Evolutionary conservation across 2,113 vertebrate species (phyloP).

Genomic region (Actenoides lindsayi): DNA sequence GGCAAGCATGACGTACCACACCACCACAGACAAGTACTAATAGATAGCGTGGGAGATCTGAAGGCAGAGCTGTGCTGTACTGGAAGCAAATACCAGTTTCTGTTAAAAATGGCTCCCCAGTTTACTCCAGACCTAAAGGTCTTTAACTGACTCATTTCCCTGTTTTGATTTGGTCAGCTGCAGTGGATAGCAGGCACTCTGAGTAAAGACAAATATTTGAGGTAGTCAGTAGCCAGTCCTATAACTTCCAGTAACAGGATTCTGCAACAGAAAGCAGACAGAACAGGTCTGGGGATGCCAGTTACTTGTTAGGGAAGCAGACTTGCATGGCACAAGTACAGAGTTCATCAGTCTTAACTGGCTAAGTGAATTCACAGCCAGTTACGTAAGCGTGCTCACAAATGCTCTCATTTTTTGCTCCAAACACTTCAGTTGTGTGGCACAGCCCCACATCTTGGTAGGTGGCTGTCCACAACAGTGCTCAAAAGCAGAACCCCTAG

Average conservation of each 20-base stretch:
- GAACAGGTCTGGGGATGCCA: neutral
- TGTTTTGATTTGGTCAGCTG: neutral
- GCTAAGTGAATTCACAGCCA: neutral
- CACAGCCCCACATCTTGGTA: neutral
- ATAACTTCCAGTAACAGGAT: neutral
- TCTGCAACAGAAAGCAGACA: neutral
- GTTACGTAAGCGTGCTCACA: neutral
- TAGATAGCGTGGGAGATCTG: neutral
- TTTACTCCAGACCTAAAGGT: neutral
- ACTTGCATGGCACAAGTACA: neutral
- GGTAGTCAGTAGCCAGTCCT: neutral
- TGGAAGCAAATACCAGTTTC: neutral
- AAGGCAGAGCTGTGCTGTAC: neutral
- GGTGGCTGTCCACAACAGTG: neutral
- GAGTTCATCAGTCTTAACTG: neutral
- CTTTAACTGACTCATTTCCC: neutral
- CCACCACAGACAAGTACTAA: neutral
- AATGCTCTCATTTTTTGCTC: neutral
- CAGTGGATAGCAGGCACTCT: neutral
- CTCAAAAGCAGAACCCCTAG: rapidly evolving
- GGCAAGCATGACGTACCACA: neutral
- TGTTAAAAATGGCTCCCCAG: neutral
- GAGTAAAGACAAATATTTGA: neutral
- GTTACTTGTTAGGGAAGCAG: neutral
- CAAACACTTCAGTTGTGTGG: neutral